These are phyloP conservation scores for Autographa pulchrina DNA, from an alignment of 2,888 invertebrate genomes.

Conservation along the genomic window DNA sequence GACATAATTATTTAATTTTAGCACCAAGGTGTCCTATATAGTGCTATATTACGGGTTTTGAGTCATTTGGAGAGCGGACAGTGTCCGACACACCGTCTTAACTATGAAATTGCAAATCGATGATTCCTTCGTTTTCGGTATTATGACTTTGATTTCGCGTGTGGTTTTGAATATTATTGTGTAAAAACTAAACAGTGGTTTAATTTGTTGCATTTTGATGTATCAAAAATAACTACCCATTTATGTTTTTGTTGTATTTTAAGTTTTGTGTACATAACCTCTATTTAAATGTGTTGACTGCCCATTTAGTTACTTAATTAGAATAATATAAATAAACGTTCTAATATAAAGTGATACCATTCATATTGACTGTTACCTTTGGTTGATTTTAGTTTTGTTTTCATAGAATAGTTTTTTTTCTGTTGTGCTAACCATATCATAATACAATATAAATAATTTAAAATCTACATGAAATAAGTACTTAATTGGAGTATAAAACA, in stretches of 20 bases:
- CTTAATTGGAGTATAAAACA: too few relatives aligned
- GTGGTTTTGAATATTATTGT: constrained; percentile 46
- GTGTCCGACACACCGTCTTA: constrained; percentile 40
- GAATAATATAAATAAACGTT: too few relatives aligned
- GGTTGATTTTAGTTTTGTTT: too few relatives aligned
- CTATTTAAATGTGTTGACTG: constrained; percentile 11
- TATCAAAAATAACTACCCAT: constrained; percentile 20
- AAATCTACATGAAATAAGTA: too few relatives aligned
- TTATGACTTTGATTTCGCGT: constrained; percentile 42
- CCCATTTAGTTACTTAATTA: not conserved
- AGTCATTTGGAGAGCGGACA: constrained; percentile 59
- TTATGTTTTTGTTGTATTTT: constrained; percentile 12
- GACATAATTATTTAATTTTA: constrained; percentile 86
- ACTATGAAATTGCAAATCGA: constrained; percentile 65
- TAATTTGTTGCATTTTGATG: constrained; percentile 19
- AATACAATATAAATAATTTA: too few relatives aligned
- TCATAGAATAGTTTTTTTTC: too few relatives aligned
- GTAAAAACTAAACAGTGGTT: constrained; percentile 21
- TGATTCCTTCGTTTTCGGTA: constrained; percentile 73
- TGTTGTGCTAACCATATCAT: too few relatives aligned
- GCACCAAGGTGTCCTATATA: constrained; percentile 76
- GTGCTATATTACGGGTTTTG: constrained; percentile 65
- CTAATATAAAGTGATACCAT: not conserved
- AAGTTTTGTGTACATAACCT: constrained; percentile 36
- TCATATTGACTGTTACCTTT: not conserved